Evolutionary conservation across 2,888 invertebrate genomes (phyloP).

Genomic region (Brachyptera risi): DNA sequence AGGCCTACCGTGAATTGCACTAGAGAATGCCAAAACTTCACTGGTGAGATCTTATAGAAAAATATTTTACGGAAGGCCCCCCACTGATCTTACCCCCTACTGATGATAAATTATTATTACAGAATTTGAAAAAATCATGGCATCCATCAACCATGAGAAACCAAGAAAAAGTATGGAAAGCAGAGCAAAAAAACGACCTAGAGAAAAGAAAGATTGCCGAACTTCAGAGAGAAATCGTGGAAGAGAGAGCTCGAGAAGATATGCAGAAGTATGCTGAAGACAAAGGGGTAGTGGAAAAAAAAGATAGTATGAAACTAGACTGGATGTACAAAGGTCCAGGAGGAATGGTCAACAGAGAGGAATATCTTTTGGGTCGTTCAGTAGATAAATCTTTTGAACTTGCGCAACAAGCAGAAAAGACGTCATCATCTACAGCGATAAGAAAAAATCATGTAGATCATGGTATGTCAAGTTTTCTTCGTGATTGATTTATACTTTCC

Average conservation of each 20-base stretch:
- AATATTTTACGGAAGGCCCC: not conserved
- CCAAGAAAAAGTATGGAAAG: conserved; percentile 74
- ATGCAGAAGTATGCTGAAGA: conserved; percentile 57
- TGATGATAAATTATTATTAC: no score
- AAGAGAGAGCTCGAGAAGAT: conserved; percentile 62
- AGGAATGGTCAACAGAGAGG: conserved; percentile 69
- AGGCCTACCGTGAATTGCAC: no score
- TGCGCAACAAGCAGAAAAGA: conserved; percentile 38
- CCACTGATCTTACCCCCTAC: not conserved
- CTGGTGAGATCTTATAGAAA: no score
- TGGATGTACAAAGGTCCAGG: conserved; percentile 81
- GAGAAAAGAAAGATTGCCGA: conserved; percentile 65
- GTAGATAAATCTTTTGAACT: conserved; percentile 77
- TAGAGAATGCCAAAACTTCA: no score
- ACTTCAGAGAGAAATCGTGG: conserved; percentile 61
- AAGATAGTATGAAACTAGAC: conserved; percentile 56
- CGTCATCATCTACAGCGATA: conserved; percentile 6
- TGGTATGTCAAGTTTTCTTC: conserved; percentile 37
- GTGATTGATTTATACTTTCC: not conserved
- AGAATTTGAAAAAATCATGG: conserved; percentile 79
- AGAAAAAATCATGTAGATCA: conserved; percentile 65
- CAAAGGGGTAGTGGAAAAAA: conserved; percentile 46
- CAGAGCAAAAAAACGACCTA: conserved; percentile 66
- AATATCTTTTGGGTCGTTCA: conserved; percentile 79
- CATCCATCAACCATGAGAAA: conserved; percentile 73